A percentile compares a stretch with the other conserved stretches of the same genome.
Evolutionary conservation across 2,888 invertebrate genomes (phyloP).

Genomic region (Agrilus cyanescens): DNA sequence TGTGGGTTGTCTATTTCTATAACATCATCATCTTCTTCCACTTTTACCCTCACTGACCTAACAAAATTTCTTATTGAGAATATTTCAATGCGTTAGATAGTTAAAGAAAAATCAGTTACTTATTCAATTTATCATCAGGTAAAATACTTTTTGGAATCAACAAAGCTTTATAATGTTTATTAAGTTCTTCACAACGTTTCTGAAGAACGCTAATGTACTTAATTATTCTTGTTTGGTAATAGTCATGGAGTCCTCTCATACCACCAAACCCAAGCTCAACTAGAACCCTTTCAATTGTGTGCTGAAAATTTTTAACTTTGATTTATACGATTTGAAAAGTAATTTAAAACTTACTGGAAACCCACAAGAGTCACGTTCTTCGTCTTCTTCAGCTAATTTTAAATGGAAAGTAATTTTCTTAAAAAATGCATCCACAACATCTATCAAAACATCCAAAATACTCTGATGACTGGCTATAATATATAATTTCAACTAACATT

Average conservation of each 20-base stretch:
- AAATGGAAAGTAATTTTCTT: conserved; percentile 38
- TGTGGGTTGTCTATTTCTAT: conserved; percentile 25
- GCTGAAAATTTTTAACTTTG: conserved; percentile 30
- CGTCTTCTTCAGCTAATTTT: conserved; percentile 41
- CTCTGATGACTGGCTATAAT: conserved; percentile 35
- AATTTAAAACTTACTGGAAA: conserved; percentile 37
- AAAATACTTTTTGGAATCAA: conserved; percentile 23
- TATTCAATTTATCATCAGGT: conserved; percentile 21
- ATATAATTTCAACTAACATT: not conserved
- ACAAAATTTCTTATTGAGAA: conserved; percentile 2
- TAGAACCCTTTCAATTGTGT: conserved; percentile 47
- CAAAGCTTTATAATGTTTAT: conserved; percentile 24
- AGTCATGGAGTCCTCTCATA: conserved; percentile 42
- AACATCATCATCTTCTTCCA: conserved; percentile 24
- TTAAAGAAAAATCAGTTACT: conserved; percentile 18
- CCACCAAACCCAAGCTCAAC: conserved; percentile 50
- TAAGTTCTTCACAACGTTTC: conserved; percentile 26
- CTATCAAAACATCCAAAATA: conserved; percentile 37
- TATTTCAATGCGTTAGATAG: not conserved
- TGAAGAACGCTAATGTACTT: conserved; percentile 28
- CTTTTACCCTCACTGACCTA: conserved; percentile 23
- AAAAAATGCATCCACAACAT: conserved; percentile 38
- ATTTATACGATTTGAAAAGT: not conserved
- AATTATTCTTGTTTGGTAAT: conserved; percentile 39
- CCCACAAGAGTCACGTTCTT: conserved; percentile 32